These are phyloP conservation scores for Drosophila obscura DNA, from an alignment of 1,140 invertebrate species.

Conservation along the genomic window DNA sequence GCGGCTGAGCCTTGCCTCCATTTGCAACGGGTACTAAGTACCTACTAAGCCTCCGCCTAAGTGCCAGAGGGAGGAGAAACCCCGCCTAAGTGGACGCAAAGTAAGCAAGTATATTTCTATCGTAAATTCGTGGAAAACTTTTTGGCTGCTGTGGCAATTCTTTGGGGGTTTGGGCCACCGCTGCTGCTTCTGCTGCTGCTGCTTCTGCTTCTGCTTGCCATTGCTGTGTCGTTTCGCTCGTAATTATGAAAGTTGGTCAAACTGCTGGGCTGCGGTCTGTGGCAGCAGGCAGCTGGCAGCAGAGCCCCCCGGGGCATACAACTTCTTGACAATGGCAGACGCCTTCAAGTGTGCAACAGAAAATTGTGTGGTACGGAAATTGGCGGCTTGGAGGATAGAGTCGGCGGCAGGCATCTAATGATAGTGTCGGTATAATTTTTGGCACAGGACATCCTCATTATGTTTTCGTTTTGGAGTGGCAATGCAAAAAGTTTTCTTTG, in stretches of 20 bases:
- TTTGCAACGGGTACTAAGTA: constrained; percentile 50
- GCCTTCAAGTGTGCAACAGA: constrained; percentile 45
- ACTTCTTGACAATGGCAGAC: constrained; percentile 54
- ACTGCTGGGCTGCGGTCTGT: constrained; percentile 41
- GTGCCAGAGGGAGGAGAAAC: constrained; percentile 13
- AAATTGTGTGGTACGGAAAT: constrained; percentile 24
- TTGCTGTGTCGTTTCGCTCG: constrained; percentile 54
- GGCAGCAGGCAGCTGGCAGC: constrained; percentile 5
- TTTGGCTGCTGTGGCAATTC: constrained; percentile 24
- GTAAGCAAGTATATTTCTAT: constrained; percentile 40
- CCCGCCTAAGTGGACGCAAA: background rate
- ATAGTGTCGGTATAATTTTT: constrained; percentile 67
- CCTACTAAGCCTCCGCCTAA: constrained; percentile 49
- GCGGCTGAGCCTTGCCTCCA: constrained; percentile 16
- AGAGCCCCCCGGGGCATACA: constrained; percentile 33
- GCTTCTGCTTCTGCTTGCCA: constrained; percentile 3
- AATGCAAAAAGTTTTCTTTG: constrained; percentile 44
- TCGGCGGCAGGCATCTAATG: constrained; percentile 27
- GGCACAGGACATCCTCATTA: constrained; percentile 73
- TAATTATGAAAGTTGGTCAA: constrained; percentile 79
- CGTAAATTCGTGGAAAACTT: constrained; percentile 56
- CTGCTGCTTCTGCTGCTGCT: constrained; percentile 12
- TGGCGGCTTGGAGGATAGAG: constrained; percentile 1
- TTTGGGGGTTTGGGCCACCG: background rate
- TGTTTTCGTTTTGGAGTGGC: constrained; percentile 36